Percentiles rank a stretch among this genome's conserved stretches.
phyloP scores from a whole-genome alignment of 2,888 invertebrate genomes.

The Drosophila longiperda region DNA sequence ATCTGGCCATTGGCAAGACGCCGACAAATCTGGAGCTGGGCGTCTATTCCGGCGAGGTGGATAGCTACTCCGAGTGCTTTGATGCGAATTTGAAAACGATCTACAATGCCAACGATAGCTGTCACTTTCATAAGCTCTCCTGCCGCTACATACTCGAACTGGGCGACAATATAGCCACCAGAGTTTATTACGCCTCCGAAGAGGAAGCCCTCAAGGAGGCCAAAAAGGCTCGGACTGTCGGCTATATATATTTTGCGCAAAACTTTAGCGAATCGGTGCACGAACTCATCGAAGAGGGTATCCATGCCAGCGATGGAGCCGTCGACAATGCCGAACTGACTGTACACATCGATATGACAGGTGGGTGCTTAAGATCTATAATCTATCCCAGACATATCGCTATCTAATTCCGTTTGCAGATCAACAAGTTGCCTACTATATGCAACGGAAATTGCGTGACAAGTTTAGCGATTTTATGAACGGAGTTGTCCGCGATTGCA shows the following conservation, averaged over 20 bases:
- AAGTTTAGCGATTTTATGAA: constrained; percentile 89
- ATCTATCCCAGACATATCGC: neutral
- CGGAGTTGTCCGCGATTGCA: constrained; percentile 88
- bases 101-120: constrained; percentile 83
- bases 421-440: constrained; percentile 91
- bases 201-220: constrained; percentile 87
- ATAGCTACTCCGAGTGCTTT: constrained; percentile 84
- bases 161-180: constrained; percentile 86
- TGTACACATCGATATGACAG: constrained; percentile 91
- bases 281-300: constrained; percentile 87
- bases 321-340: constrained; percentile 88
- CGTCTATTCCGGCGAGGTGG: constrained; percentile 92
- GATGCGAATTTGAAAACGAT: constrained; percentile 84
- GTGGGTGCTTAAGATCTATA: constrained; percentile 83
- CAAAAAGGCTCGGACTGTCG: constrained; percentile 86
- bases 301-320: constrained; percentile 86
- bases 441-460: constrained; percentile 89
- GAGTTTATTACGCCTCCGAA: constrained; percentile 82
- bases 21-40: constrained; percentile 90
- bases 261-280: constrained; percentile 90
- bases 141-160: constrained; percentile 88
- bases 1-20: constrained; percentile 92
- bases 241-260: constrained; percentile 88
- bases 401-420: constrained; percentile 86
- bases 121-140: constrained; percentile 87